Base-by-base conservation (phyloP, 2,797 vertebrate genomes). In the Philypnodon macrostomus region DNA sequence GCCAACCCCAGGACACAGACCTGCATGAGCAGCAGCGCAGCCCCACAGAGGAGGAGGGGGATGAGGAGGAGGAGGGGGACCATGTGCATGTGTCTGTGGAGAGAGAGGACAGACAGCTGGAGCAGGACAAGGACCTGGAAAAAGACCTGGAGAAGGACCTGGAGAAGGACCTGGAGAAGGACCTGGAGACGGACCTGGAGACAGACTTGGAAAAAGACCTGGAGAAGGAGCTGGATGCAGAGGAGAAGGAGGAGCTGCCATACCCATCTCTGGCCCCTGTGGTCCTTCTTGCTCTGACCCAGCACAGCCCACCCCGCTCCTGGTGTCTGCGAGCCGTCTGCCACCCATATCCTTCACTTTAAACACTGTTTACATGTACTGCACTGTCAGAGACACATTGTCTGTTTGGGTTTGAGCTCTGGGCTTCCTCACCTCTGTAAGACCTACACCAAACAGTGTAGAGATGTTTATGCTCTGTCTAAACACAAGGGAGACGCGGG, bases 281-380 rank as follows among this genome's bases (percentile, higher is more conserved):
- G 44, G 95, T 94, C 63, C 94, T 96, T 70, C 92, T 97, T 91
- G 95, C 90, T 79, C 90, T 97, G 73, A 91, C 90, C 78, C 95
- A 97, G 87, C 94, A 89, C 80, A 95, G 90, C 53, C 93, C 92
- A 42, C 95, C 94, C n/a, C 91, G 95, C 65, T 96, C 92, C 89
- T 97, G 95, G 95, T 96, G 95, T 82, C 93, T 96, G 47, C 84
- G 90, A 70, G 91, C 93, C 47, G 94, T 97, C 70, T 97, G 95
- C 88, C 95, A 94, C 79, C 95, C 95, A 96, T 97, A 97, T 97
- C 95, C 95, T 96, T 92, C 72, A 68, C 61, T 47, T 51, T 48
- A 58, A 58, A 47, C 39, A 3, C 16, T 32, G 31, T 50, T 7
- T 49, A 36, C 47, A 51, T 42, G 46, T 61, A 49, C 64, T 66